Evolutionary conservation across 1,140 invertebrate genomes (phyloP), one percentile per base, ranked within the genome.

Genomic region (Drosophila pachea): DNA sequence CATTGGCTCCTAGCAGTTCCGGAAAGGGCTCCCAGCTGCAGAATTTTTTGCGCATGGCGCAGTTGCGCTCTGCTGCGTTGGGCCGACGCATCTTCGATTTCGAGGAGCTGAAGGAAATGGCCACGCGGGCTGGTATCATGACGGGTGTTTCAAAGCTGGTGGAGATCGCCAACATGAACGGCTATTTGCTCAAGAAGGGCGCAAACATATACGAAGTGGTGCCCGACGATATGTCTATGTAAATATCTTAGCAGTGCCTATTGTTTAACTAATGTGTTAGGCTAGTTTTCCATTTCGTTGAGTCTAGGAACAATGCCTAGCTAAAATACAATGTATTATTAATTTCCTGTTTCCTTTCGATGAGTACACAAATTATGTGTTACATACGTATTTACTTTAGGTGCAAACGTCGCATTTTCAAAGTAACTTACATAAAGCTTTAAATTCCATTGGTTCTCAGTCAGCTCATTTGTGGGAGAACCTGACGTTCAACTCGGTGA

Each of bases 121-220:
- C 93, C 73, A 91, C 93, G 68, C 90, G 95, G 4, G 93, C 93
- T 4, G 89, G 91, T 43, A 91, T 93, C n/a, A 90, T 91, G 7
- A 93, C 93, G 11, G 91, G 97, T 58, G 74, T 92, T 0, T 91
- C 92, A 11, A 89, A 92, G 73, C 91, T 97, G 48, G 91, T 98
- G 40, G 91, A 92, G 48, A 93, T 93, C 50, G 91, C 98, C 62
- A 97, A 98, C 84, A 92, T 94, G 74, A 94, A 96, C 89, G 96
- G 96, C 32, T 94, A 94, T 90, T 91, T 98, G 53, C 90, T 98
- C 65, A 94, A 97, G 83, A 96, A 96, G 90, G 94, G 93, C 8
- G 91, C 92, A n/a, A 93, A 95, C 88, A 91, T 93, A 11, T 98
- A 97, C 64, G 91, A 92, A 89, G 86, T 92, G 63, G 78, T 87